Evolutionary conservation across 2,113 vertebrate species (phyloP), one percentile per base, ranked within the genome.

Genomic region (Nannobrachium achirus): DNA sequence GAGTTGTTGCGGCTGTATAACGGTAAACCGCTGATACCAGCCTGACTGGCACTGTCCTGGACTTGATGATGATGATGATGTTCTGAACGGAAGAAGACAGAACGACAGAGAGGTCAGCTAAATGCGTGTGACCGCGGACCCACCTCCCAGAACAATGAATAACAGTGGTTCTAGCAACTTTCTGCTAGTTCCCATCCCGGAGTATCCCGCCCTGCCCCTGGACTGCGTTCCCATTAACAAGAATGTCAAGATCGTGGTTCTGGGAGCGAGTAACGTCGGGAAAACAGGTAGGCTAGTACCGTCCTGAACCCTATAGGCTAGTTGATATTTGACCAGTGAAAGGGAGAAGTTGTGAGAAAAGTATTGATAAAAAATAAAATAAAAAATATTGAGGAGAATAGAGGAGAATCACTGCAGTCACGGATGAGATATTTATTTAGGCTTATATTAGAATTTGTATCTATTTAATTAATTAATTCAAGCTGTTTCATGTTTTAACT

Each of bases 171-270:
- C 95, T n/a, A 88, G 93, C 14, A 95, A 92, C 86, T 97, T 96
- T 79, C 92, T 97, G 78, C 90, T 97, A 87, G 92, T 97, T 15
- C 96, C 96, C 76, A 96, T 97, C 63, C 96, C 95, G 63, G 96
- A 97, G 88, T 94, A 93, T 39, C 94, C 96, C 0, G 89, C 78
- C 13, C 62, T 92, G 74, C 89, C 78, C 13, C 62, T 92, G 74
- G 96, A 96, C 79, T 94, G 93, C 0, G 91, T 91, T 48, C 93
- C 95, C 71, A n/a, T n/a, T n/a, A 95, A 92, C 91, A 95, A 94
- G 77, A 94, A 93, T 80, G 88, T 96, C 81, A 97, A 97, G 91
- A 94, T 97, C 0, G 96, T 94, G 73, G 96, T 96, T 44, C 88
- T 97, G 73, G 96, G 96, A 0, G 94, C 95, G 49, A 96, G 93